These are phyloP conservation scores for Macaria notata DNA, from an alignment of 2,888 invertebrate genomes.

Conservation along the genomic window DNA sequence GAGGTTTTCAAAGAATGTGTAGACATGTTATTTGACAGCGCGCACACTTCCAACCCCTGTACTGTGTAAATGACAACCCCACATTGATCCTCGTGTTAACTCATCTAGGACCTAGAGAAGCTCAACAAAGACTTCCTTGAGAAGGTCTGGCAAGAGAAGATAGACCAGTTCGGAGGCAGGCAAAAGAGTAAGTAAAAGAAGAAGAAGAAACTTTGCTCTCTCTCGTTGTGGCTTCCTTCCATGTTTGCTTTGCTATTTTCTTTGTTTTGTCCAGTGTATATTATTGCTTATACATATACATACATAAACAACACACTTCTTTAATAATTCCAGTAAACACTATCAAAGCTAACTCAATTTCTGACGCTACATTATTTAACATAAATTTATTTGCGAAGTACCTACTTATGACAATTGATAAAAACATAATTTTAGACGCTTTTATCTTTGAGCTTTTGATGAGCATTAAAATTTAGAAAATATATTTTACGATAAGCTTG, in stretches of 20 bases:
- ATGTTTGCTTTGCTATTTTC: constrained; percentile 8
- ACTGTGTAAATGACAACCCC: constrained; percentile 34
- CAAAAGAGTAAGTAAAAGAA: constrained; percentile 89
- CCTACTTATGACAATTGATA: no score
- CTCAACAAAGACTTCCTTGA: constrained; percentile 91
- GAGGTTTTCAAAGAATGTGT: no score
- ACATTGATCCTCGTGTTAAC: constrained; percentile 72
- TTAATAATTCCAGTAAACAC: no score
- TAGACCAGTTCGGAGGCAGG: constrained; percentile 93
- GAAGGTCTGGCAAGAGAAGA: constrained; percentile 94
- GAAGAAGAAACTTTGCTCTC: neutral
- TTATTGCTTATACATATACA: neutral
- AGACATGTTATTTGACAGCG: constrained; percentile 28
- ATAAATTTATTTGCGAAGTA: no score
- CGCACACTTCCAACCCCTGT: constrained; percentile 26
- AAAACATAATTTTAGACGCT: no score
- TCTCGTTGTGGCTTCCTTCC: neutral
- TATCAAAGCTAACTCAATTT: no score
- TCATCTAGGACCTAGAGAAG: constrained; percentile 91
- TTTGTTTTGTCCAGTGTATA: constrained; percentile 6
- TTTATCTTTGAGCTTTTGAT: no score
- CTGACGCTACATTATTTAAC: no score
- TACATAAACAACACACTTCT: no score
- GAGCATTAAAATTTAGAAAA: no score
- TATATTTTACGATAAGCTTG: no score